These are phyloP conservation scores for Tethya wilhelma DNA, from an alignment of 37 sponge, comb jelly and placozoan species.

Conservation along the genomic window DNA sequence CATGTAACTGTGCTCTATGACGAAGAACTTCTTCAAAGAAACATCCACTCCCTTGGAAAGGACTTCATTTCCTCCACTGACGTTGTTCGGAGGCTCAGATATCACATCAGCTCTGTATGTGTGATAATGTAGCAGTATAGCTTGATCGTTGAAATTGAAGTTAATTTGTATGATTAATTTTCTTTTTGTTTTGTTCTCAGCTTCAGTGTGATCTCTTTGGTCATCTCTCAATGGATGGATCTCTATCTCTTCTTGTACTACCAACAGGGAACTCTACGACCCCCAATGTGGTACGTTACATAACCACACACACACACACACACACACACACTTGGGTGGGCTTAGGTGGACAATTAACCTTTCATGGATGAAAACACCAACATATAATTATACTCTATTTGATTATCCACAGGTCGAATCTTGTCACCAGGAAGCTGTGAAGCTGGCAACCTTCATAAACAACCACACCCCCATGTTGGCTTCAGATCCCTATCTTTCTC, in stretches of 20 bases:
- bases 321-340: too few species aligned
- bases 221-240: conserved; percentile 29
- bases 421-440: conserved; percentile 48
- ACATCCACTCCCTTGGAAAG: conserved; percentile 12
- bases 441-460: conserved; percentile 57
- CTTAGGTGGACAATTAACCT: too few species aligned
- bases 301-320: neutral
- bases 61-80: conserved; percentile 19
- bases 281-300: neutral
- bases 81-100: conserved; percentile 26
- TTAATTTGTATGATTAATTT: neutral
- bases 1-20: conserved; percentile 26
- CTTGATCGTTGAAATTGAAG: neutral
- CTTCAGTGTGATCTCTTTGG: conserved; percentile 65
- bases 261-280: conserved; percentile 3
- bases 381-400: neutral
- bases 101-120: conserved; percentile 45
- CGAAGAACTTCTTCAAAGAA: neutral
- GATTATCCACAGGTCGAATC: conserved; percentile 25
- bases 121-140: too few species aligned
- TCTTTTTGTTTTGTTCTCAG: conserved; percentile 18
- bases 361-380: neutral
- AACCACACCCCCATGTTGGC: conserved; percentile 49
- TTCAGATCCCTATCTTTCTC: conserved; percentile 55
- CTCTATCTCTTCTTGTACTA: conserved; percentile 34